Evolutionary conservation across 1,140 invertebrate genomes (phyloP).

Genomic region (Ceratoteleas bidentatus): DNA sequence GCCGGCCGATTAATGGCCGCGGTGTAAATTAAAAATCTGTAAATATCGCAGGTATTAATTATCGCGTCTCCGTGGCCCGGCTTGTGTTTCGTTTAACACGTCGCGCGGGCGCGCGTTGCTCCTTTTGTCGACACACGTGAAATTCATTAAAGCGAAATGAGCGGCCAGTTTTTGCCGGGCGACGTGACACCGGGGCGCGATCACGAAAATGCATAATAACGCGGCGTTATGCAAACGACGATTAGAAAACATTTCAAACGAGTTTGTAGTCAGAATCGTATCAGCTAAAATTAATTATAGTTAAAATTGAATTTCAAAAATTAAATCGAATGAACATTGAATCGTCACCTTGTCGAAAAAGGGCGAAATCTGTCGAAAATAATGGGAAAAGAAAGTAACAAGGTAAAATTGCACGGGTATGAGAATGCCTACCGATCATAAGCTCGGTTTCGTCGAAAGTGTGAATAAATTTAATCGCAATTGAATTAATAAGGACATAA

Average conservation of each 20-base stretch:
- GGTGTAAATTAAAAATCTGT: conserved; percentile 66
- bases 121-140: conserved; percentile 59
- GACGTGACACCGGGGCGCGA: conserved; percentile 42
- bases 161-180: conserved; percentile 49
- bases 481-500: no score
- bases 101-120: conserved; percentile 37
- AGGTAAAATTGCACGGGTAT: no score
- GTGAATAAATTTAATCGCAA: no score
- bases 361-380: no score
- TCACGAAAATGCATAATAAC: conserved; percentile 70
- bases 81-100: conserved; percentile 54
- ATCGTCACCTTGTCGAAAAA: no score
- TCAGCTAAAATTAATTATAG: no score
- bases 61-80: conserved; percentile 56
- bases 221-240: conserved; percentile 30
- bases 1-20: conserved; percentile 57
- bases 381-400: no score
- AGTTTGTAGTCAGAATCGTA: no score
- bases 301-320: no score
- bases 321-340: no score
- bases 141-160: conserved; percentile 69
- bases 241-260: conserved; percentile 12
- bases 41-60: conserved; percentile 67
- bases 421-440: no score
- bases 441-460: no score